Evolutionary conservation across 2,797 vertebrate species (phyloP).

Genomic region (Malacoraja senta): DNA sequence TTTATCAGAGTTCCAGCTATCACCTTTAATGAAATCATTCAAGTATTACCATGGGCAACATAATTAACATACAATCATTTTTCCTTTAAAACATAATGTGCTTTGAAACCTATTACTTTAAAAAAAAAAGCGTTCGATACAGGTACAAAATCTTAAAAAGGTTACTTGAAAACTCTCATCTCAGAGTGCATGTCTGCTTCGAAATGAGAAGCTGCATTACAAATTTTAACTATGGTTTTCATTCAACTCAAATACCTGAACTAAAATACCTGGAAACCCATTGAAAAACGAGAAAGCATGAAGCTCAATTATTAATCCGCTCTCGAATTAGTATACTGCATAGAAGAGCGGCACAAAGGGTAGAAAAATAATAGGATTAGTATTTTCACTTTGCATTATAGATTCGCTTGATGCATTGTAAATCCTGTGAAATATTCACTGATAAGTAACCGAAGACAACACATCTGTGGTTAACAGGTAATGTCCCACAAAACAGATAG

Average conservation of each 20-base stretch:
- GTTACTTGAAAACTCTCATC: slow-evolving; percentile 25
- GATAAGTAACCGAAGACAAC: slow-evolving; percentile 2
- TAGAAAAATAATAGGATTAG: slow-evolving; percentile 30
- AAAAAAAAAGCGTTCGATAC: slow-evolving; percentile 27
- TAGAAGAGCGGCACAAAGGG: slow-evolving; percentile 27
- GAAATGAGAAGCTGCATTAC: slow-evolving; percentile 18
- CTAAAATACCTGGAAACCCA: slow-evolving; percentile 22
- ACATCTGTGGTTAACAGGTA: background rate
- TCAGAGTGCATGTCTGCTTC: background rate
- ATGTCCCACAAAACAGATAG: background rate
- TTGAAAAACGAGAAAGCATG: slow-evolving; percentile 25
- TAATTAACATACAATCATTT: slow-evolving; percentile 24
- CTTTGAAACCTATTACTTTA: slow-evolving; percentile 23
- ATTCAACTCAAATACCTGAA: slow-evolving; percentile 27
- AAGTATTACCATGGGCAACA: slow-evolving; percentile 22
- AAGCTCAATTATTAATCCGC: slow-evolving; percentile 34
- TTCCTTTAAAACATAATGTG: slow-evolving; percentile 4
- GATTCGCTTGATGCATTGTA: slow-evolving; percentile 15
- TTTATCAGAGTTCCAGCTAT: slow-evolving; percentile 25
- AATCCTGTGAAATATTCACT: slow-evolving; percentile 10
- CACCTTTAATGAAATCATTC: slow-evolving; percentile 6
- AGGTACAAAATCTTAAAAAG: slow-evolving; percentile 31
- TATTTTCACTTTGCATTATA: slow-evolving; percentile 25
- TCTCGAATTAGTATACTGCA: background rate
- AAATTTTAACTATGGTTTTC: background rate